Conservation (phyloP, 1,140 invertebrate species). For the Brachionus angularis region DNA sequence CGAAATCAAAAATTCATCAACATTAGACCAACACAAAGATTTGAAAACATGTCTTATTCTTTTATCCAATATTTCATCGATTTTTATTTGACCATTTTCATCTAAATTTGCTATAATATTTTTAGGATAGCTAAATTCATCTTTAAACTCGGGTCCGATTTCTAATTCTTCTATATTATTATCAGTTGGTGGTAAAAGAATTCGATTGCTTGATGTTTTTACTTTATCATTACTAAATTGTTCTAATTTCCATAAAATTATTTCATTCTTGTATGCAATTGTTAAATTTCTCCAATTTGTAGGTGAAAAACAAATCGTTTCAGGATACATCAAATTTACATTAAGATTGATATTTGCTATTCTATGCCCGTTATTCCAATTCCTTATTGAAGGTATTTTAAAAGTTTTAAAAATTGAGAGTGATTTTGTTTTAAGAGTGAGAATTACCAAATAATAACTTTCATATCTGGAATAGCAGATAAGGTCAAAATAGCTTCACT, state of each 20-base stretch:
- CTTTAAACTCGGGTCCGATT: not conserved
- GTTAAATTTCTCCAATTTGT: constrained; percentile 35
- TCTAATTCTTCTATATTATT: not conserved
- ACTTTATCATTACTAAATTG: constrained; percentile 12
- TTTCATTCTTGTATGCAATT: not conserved
- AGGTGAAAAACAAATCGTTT: constrained; percentile 21
- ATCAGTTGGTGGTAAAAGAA: not conserved
- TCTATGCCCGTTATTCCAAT: constrained; percentile 5
- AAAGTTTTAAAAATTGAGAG: not conserved
- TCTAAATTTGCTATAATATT: constrained; percentile 7
- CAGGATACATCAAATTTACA: constrained; percentile 12
- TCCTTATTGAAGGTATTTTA: not conserved
- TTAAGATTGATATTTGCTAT: constrained; percentile 6
- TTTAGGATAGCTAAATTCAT: constrained; percentile 21
- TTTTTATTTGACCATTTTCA: not conserved
- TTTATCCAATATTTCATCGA: constrained; percentile 19
- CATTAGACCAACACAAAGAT: constrained; percentile 13
- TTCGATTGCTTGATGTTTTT: not conserved
- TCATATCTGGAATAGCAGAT: constrained; percentile 26
- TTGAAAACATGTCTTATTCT: not conserved
- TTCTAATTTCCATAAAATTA: constrained; percentile 34
- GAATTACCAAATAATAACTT: constrained; percentile 27
- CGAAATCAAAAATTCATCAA: constrained; percentile 8
- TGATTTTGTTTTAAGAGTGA: not conserved
- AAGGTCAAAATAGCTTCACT: constrained; percentile 23